These are phyloP conservation scores for Sprattus sprattus DNA, from an alignment of 2,113 vertebrate genomes.

Conservation along the genomic window DNA sequence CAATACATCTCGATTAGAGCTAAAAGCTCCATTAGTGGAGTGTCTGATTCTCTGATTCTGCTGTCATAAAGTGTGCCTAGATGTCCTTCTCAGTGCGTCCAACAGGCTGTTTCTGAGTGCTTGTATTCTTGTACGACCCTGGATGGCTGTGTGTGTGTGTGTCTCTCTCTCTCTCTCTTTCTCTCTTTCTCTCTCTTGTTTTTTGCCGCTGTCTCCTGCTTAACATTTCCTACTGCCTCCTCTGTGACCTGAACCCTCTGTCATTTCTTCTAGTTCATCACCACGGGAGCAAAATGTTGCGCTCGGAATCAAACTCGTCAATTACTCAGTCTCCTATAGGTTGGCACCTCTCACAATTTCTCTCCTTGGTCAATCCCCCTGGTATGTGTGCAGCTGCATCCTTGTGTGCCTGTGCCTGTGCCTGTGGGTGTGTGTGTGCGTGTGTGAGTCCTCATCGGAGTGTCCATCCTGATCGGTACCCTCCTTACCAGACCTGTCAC, in stretches of 20 bases:
- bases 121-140: constrained; percentile 35
- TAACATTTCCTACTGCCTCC: constrained; percentile 70
- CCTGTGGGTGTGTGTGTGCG: constrained; percentile 49
- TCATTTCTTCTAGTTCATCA: constrained; percentile 99
- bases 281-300: constrained; percentile 99
- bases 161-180: constrained; percentile 76
- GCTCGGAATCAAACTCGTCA: constrained; percentile 99
- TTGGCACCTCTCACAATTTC: constrained; percentile 96
- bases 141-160: constrained; percentile 60
- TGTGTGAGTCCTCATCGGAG: constrained; percentile 38
- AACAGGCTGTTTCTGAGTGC: constrained; percentile 56
- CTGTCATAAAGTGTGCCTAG: not conserved
- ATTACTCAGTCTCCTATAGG: constrained; percentile 99
- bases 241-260: constrained; percentile 84
- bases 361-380: constrained; percentile 78
- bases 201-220: constrained; percentile 71
- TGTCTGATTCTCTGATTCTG: not conserved
- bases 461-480: constrained; percentile 58
- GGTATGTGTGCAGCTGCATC: constrained; percentile 76
- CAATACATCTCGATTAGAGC: not conserved
- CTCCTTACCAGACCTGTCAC: constrained; percentile 6
- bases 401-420: constrained; percentile 61
- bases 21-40: not conserved
- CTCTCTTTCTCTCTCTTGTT: constrained; percentile 60
- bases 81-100: constrained; percentile 52